Base-by-base conservation (phyloP, 2,888 invertebrate species). In the Drosophila testacea region DNA sequence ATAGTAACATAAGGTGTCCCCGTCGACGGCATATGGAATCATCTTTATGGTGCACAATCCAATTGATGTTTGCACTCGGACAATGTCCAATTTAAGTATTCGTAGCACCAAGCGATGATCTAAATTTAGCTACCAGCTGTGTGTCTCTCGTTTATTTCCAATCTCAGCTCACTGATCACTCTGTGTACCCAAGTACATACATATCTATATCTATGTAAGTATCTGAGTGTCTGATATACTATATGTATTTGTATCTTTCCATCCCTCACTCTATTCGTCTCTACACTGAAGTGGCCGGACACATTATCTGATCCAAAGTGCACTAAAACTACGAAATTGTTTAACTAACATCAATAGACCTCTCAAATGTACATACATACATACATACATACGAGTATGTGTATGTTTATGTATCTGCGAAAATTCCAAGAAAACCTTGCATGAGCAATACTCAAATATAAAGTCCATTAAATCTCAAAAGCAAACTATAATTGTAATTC, bases 131-230 rank as follows among this genome's bases (percentile, higher is more conserved):
- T 47, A 42, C 39, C 60, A 68, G 52, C 54, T 32, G 42, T 38
- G 44, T 4, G 32, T 39, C 34, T 57, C 36, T 75, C 67, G 22
- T 22, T 85, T 73, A 79, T 60, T 63, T 85, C 56, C 65, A 79
- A 85, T 86, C 86, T 71, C 81, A 63, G 67, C 86, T 85, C 67
- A 48, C 22, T 22, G 22, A 22, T 22, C 22, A 22, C 16, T 54
- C 41, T 54, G 7, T 34, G 44, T 55, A 55, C 27, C 10, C 32
- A 9, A 32, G 22, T 13, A 32, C 9, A 32, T 44, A 9, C 39
- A 39, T 30, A 41, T 41, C 9, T 41, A 1, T 28, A 46, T 34
- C 9, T 44, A 30, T 55, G 6, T 56, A 34, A 34, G 48, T 65
- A 65, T 39, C 22, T 55, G 13, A 42, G 54, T 65, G 60, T 46